Evolutionary conservation across 2,113 vertebrate genomes (phyloP).

Genomic region (Ictidomys tridecemlineatus): DNA sequence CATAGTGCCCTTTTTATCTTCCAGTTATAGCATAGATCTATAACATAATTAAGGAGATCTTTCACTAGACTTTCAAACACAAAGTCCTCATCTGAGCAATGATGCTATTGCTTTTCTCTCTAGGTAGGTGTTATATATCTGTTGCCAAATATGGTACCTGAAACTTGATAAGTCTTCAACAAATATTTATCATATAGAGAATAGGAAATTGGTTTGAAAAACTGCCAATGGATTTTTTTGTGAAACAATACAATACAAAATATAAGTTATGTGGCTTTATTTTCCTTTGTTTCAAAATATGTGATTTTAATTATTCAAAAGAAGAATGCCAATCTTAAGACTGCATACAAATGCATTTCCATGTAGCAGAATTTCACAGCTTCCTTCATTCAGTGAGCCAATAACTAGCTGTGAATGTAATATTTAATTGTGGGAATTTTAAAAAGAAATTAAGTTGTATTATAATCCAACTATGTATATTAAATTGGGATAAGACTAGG

Average conservation of each 20-base stretch:
- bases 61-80: neutral
- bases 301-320: neutral
- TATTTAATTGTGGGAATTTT: neutral
- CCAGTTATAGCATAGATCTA: neutral
- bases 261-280: neutral
- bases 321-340: neutral
- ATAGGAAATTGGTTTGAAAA: neutral
- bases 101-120: neutral
- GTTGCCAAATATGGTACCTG: neutral
- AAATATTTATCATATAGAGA: neutral
- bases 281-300: neutral
- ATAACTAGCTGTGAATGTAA: neutral
- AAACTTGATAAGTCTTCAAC: neutral
- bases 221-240: neutral
- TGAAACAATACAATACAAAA: neutral
- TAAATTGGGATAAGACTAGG: neutral
- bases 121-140: neutral
- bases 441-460: neutral
- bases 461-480: neutral
- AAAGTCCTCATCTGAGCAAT: neutral
- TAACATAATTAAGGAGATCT: neutral
- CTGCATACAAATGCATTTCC: neutral
- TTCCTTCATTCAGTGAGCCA: neutral
- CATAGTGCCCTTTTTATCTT: neutral
- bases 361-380: conserved; percentile 1